phyloP scores from a whole-genome alignment of 1,140 invertebrate species.

The Drosophila bipectinata region DNA sequence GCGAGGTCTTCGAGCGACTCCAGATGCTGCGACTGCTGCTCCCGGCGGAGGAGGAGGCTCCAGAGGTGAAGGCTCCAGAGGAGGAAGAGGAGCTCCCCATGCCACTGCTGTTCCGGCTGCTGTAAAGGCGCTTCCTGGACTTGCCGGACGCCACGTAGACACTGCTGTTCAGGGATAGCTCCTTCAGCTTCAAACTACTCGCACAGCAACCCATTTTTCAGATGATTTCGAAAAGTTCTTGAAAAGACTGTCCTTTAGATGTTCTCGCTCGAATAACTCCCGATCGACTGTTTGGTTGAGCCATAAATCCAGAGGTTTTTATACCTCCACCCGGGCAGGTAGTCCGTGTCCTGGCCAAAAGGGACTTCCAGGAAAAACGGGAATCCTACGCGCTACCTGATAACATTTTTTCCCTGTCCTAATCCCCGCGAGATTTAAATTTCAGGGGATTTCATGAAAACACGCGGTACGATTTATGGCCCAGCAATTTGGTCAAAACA shows the following conservation, averaged over 20 bases:
- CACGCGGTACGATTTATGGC: constrained; percentile 33
- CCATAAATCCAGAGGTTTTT: constrained; percentile 15
- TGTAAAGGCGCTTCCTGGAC: constrained; percentile 44
- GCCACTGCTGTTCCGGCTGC: constrained; percentile 43
- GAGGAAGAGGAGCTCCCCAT: constrained; percentile 33
- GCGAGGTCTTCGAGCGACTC: constrained; percentile 37
- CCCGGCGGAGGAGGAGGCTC: not conserved
- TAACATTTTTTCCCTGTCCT: constrained; percentile 18
- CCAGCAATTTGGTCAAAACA: constrained; percentile 24
- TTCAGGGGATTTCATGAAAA: constrained; percentile 32
- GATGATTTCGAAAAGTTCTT: not conserved
- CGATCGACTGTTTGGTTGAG: constrained; percentile 35
- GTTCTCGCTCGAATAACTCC: constrained; percentile 1
- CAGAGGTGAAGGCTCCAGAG: not conserved
- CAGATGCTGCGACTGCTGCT: constrained; percentile 44
- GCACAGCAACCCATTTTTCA: constrained; percentile 61
- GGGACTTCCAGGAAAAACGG: constrained; percentile 29
- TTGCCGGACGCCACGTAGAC: constrained; percentile 29
- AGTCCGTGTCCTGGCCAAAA: not conserved
- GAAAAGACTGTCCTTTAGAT: not conserved
- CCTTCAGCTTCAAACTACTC: constrained; percentile 54
- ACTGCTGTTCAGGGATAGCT: constrained; percentile 38
- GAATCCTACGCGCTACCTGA: constrained; percentile 19
- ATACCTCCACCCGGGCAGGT: constrained; percentile 35
- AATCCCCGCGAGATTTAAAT: constrained; percentile 37